phyloP scores from a whole-genome alignment of 2,888 invertebrate genomes.

The Urechis unicinctus region DNA sequence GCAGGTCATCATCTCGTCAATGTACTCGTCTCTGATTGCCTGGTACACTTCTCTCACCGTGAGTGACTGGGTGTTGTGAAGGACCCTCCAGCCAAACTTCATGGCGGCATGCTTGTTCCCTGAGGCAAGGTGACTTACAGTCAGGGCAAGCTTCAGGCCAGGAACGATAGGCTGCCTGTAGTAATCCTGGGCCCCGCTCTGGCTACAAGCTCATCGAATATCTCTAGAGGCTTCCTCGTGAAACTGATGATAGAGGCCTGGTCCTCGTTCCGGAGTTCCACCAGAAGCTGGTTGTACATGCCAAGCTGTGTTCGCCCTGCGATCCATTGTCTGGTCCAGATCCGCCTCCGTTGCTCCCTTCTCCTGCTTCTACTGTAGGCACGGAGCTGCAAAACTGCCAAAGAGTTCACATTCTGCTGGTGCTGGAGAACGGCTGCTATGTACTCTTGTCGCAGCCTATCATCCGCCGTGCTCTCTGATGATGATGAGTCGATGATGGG shows the following conservation, averaged over 20 bases:
- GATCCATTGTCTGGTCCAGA: conserved; percentile 20
- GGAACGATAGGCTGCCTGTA: conserved; percentile 8
- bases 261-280: too few species aligned
- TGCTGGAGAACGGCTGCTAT: too few species aligned
- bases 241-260: conserved; percentile 24
- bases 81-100: conserved; percentile 20
- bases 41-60: conserved; percentile 20
- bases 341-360: conserved; percentile 5
- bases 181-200: conserved; percentile 14
- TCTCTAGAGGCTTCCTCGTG: conserved; percentile 20
- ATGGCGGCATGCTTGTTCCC: conserved; percentile 16
- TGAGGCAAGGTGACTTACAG: conserved; percentile 7
- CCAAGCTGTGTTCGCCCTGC: conserved; percentile 16
- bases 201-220: conserved; percentile 20
- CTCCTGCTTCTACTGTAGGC: neutral
- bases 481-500: too few species aligned
- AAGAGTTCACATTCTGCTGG: conserved; percentile 2
- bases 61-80: conserved; percentile 20
- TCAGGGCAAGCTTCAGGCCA: conserved; percentile 5
- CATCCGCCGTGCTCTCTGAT: too few species aligned
- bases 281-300: too few species aligned
- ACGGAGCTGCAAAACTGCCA: neutral
- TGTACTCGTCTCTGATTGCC: conserved; percentile 17
- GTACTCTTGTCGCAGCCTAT: too few species aligned
- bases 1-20: conserved; percentile 6